These are phyloP conservation scores for Lytechinus pictus DNA, from an alignment of 35 echinoderm and acorn worm species.

Conservation along the genomic window DNA sequence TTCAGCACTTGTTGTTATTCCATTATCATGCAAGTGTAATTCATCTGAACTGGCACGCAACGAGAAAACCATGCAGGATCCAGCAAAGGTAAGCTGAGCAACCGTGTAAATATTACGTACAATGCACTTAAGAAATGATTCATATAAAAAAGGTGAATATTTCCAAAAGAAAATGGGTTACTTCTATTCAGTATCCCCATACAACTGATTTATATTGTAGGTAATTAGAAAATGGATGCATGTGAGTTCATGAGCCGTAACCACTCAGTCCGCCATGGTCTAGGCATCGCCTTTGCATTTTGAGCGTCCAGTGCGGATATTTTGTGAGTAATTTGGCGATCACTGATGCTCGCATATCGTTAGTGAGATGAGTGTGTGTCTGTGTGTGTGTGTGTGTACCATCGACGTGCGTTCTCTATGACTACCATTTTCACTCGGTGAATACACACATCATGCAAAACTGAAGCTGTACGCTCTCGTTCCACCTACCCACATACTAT, in stretches of 20 bases:
- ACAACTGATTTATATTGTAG: slow-evolving; percentile 4
- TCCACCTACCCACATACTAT: background rate
- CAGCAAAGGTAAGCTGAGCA: background rate
- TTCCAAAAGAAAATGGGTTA: background rate
- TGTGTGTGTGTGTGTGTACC: background rate
- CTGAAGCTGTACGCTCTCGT: background rate
- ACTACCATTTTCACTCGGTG: background rate
- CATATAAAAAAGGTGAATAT: background rate
- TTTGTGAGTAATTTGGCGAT: slow-evolving; percentile 18
- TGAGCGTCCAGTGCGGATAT: slow-evolving; percentile 8
- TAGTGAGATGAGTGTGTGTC: slow-evolving; percentile 31
- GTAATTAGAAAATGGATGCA: background rate
- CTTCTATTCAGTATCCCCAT: background rate
- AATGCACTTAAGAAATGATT: background rate
- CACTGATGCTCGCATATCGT: slow-evolving; percentile 9
- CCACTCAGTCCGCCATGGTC: background rate
- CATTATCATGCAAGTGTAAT: slow-evolving; percentile 4
- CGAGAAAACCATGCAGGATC: slow-evolving; percentile 1
- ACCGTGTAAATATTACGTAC: background rate
- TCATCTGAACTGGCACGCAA: background rate
- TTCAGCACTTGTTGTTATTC: slow-evolving; percentile 2
- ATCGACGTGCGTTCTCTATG: background rate
- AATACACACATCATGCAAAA: slow-evolving; percentile 4
- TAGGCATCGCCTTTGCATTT: slow-evolving; percentile 1
- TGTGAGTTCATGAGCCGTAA: background rate